Base-by-base conservation (phyloP, 2,888 invertebrate genomes). In the Sinopyrophorus schimmeli region DNA sequence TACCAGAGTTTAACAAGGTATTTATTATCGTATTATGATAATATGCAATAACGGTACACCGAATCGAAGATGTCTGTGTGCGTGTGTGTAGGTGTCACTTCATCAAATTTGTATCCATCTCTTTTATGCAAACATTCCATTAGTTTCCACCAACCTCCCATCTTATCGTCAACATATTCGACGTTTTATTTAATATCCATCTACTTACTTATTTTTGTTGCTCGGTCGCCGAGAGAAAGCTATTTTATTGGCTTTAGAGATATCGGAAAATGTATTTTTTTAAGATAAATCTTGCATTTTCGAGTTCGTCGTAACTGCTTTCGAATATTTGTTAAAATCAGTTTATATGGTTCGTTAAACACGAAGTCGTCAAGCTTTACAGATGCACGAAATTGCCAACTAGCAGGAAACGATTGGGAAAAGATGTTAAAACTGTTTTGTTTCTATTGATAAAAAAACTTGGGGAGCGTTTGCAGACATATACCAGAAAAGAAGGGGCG, bases 271-370 rank as follows among this genome's bases (percentile, higher is more conserved):
- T 21, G 21, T 21, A 23, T 23, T 23, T n/a, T n/a, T n/a, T n/a
- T n/a, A n/a, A n/a, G 17, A 30, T 30, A 16, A 30, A 9, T 39
- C 28, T 16, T 40, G 31, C 40, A 31, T 31, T 31, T 40, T 15
- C 11, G 15, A 40, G 23, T 18, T 39, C 30, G n/a, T 31, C 21
- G 16, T 17, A 40, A 40, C 40, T 40, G 30, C 17, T 16, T 3
- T 31, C 18, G 23, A 32, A 42, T 42, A 31, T 42, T 42, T 42
- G 23, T 42, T 42, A 42, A n/a, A 42, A 42, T 42, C 42, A 17
- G 11, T 42, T 32, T 10, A 10, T 9, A 42, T 32, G 42, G 42
- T 42, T 42, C 42, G 42, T 42, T 42, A 42, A 42, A 42, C 18
- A 15, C 11, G 32, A 32, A 24, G 18, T 42, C 26, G 31, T 34